phyloP scores from a whole-genome alignment of 2,888 invertebrate species.

The Pantelozetes paolii region DNA sequence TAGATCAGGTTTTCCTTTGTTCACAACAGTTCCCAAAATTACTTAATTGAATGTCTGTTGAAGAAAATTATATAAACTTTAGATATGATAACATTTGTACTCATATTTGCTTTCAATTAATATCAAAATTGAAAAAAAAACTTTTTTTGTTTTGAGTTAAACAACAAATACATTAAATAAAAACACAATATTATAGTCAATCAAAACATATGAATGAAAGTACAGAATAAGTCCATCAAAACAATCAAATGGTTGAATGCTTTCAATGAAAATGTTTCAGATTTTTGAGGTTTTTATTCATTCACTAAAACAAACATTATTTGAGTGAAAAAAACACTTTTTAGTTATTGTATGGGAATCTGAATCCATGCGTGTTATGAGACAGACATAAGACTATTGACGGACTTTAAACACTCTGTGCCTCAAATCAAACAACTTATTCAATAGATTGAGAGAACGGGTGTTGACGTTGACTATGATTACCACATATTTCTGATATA shows the following conservation, averaged over 20 bases:
- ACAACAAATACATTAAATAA: neutral
- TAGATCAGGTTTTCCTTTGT: neutral
- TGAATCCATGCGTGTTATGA: constrained; percentile 31
- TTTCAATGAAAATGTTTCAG: constrained; percentile 6
- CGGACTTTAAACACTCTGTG: constrained; percentile 14
- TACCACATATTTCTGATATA: neutral
- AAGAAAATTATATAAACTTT: no score
- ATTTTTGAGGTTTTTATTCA: constrained; percentile 30
- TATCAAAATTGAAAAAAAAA: neutral
- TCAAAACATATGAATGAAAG: neutral
- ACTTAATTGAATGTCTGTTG: neutral
- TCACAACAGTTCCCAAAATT: neutral
- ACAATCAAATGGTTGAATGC: constrained; percentile 33
- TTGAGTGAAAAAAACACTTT: constrained; percentile 13
- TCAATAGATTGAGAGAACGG: neutral
- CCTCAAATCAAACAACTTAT: constrained; percentile 16
- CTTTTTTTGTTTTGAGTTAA: neutral
- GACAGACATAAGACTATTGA: neutral
- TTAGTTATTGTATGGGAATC: constrained; percentile 36
- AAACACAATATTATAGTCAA: constrained; percentile 9
- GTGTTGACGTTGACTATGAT: constrained; percentile 23
- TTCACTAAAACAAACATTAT: constrained; percentile 33
- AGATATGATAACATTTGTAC: no score
- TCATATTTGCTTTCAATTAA: no score
- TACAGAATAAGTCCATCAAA: constrained; percentile 16